Evolutionary conservation across 2,113 vertebrate genomes (phyloP), one percentile per base, ranked within the genome.

Genomic region (Myrmecophaga tridactyla): DNA sequence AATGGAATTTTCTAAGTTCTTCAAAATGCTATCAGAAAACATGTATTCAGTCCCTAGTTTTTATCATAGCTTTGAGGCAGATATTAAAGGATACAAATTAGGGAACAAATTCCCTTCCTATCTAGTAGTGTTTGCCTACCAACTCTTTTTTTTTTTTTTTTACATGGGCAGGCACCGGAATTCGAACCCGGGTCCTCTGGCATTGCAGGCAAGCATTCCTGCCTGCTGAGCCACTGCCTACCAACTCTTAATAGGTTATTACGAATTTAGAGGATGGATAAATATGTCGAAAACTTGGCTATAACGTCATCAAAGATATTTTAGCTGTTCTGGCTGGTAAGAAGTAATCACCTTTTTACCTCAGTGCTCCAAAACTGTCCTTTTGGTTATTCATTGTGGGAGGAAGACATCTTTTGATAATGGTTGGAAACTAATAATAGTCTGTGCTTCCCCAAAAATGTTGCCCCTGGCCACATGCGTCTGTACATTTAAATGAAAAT

Each of bases 331-430:
- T 92, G 76, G 72, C 23, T 77, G 62, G 9, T 70, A 84, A 63
- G 53, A 92, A 88, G 23, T 29, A 92, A 88, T 91, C 60, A 91
- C 11, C 20, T 60, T 81, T 86, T 88, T 83, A 92, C n/a, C 6
- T 90, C 41, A 31, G 0, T 46, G 18, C 62, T 65, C 56, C 36
- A 34, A 84, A 94, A 90, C n/a, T 87, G 23, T 53, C 56, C 56
- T 62, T 72, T 72, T 25, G 82, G 31, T 86, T 94, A 86, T 36
- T 77, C n/a, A 25, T n/a, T 87, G 25, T 90, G 56, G 29, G 65
- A 75, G 31, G 53, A 86, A 94, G 39, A 76, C 15, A 62, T 62
- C 51, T 82, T 94, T 51, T 51, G 31, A 46, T 81, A 36, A 77
- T 53, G 23, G 70, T 67, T 69, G 51, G 87, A 77, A 25, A 92